phyloP scores from a whole-genome alignment of 2,797 vertebrate genomes.

The Sebastolobus alascanus region DNA sequence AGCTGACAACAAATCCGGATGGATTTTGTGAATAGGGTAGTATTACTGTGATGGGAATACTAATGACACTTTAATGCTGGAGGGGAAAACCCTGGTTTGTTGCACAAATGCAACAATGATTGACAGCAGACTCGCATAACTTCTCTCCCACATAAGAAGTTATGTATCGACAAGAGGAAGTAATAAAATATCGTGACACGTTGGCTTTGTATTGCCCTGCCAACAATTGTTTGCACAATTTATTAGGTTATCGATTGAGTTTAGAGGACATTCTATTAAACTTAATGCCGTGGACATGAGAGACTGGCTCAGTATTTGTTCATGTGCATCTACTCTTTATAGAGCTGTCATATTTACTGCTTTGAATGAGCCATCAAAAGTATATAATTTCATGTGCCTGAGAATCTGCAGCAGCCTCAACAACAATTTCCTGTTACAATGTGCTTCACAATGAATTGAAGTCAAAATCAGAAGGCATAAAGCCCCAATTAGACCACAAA shows the following conservation, averaged over 20 bases:
- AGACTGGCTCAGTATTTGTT: not conserved
- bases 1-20: conserved; percentile 51
- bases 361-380: conserved; percentile 16
- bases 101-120: not conserved
- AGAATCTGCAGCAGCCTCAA: not conserved
- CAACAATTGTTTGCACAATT: conserved; percentile 44
- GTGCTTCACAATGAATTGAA: not conserved
- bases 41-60: conserved; percentile 35
- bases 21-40: conserved; percentile 20
- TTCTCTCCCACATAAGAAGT: not conserved
- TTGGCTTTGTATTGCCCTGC: conserved; percentile 21
- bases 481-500: not conserved
- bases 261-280: conserved; percentile 27
- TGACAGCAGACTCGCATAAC: conserved; percentile 10
- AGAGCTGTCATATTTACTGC: conserved; percentile 16
- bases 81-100: not conserved
- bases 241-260: conserved; percentile 32
- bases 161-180: conserved; percentile 13
- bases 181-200: conserved; percentile 25
- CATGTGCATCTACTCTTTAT: not conserved
- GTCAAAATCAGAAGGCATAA: not conserved
- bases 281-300: conserved; percentile 12
- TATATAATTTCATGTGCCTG: not conserved
- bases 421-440: not conserved
- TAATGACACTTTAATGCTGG: conserved; percentile 33